phyloP scores from a whole-genome alignment of 1,140 invertebrate genomes.

The Drosophila sturtevanti region DNA sequence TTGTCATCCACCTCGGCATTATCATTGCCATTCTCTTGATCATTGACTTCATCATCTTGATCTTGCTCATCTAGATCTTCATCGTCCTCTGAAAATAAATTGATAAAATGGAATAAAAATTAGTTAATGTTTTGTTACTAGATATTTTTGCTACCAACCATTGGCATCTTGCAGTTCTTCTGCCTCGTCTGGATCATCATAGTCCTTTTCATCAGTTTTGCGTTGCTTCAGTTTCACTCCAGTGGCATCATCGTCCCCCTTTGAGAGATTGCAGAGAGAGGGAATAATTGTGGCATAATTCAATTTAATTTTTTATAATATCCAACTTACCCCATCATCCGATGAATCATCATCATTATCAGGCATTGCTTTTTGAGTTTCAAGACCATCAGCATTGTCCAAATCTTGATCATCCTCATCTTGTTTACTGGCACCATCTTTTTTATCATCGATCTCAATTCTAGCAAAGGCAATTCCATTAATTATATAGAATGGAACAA shows the following conservation, averaged over 20 bases:
- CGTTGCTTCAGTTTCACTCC: slow-evolving; percentile 84
- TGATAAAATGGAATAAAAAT: slow-evolving; percentile 28
- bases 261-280: neutral
- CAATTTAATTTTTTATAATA: neutral
- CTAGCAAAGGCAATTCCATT: no score
- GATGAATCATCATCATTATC: slow-evolving; percentile 83
- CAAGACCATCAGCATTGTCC: slow-evolving; percentile 57
- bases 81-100: slow-evolving; percentile 83
- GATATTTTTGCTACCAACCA: slow-evolving; percentile 30
- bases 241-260: slow-evolving; percentile 86
- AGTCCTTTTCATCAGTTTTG: slow-evolving; percentile 88
- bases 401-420: slow-evolving; percentile 70
- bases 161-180: slow-evolving; percentile 84
- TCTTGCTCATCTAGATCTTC: slow-evolving; percentile 90
- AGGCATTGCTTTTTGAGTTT: neutral
- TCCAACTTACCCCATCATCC: slow-evolving; percentile 83
- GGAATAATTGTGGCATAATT: neutral
- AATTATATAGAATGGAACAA: no score
- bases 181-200: slow-evolving; percentile 91
- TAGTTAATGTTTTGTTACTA: neutral
- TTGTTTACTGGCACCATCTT: slow-evolving; percentile 49
- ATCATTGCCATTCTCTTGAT: slow-evolving; percentile 82
- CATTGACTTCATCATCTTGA: slow-evolving; percentile 85
- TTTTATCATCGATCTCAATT: slow-evolving; percentile 71
- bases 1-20: slow-evolving; percentile 84